A percentile compares a stretch with the other conserved stretches of the same genome.
phyloP scores from a whole-genome alignment of 2,888 invertebrate species.

The Odontocerum albicorne region DNA sequence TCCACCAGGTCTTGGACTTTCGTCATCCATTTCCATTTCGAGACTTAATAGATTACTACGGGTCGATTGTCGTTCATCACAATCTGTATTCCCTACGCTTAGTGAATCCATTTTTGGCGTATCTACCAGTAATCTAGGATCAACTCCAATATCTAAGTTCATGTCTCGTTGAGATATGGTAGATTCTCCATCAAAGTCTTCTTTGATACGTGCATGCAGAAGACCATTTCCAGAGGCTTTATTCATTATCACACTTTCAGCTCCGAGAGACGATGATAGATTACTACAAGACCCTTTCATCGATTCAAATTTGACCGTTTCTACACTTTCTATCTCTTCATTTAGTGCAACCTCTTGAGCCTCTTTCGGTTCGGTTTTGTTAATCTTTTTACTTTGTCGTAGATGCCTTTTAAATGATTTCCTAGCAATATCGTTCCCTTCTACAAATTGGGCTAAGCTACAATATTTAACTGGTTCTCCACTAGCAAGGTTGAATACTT shows the following conservation, averaged over 20 bases:
- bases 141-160: slow-evolving; percentile 8
- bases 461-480: slow-evolving; percentile 71
- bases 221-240: slow-evolving; percentile 18
- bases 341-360: slow-evolving; percentile 44
- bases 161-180: slow-evolving; percentile 10
- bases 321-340: slow-evolving; percentile 44
- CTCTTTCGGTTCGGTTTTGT: slow-evolving; percentile 48
- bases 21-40: slow-evolving; percentile 24
- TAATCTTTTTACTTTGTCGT: slow-evolving; percentile 48
- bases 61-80: slow-evolving; percentile 9
- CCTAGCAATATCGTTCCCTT: slow-evolving; percentile 80
- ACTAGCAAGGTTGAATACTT: slow-evolving; percentile 61
- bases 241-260: slow-evolving; percentile 30
- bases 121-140: slow-evolving; percentile 6
- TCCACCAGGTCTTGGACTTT: slow-evolving; percentile 19
- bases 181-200: slow-evolving; percentile 25
- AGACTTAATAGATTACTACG: slow-evolving; percentile 36
- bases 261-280: slow-evolving; percentile 34
- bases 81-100: slow-evolving; percentile 9
- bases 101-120: slow-evolving; percentile 13
- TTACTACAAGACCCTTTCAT: slow-evolving; percentile 39
- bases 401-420: slow-evolving; percentile 68
- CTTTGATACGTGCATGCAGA: slow-evolving; percentile 20
- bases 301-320: slow-evolving; percentile 30
- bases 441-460: slow-evolving; percentile 79